Conservation (phyloP, 2,113 vertebrate genomes). For the Oncorhynchus keta region DNA sequence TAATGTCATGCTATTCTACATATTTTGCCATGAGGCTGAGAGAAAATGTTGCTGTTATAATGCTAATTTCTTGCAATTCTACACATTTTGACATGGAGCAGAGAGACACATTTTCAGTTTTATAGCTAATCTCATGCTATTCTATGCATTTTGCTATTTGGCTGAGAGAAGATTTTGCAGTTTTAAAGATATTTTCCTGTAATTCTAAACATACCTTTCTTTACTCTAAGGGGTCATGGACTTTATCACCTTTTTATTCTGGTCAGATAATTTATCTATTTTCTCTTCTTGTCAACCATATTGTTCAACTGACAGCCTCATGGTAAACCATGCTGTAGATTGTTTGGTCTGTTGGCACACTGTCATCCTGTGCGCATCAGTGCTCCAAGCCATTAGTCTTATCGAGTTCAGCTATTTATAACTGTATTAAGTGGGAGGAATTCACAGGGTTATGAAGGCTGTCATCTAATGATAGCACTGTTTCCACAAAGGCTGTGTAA, state of each 20-base stretch:
- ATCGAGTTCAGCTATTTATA: constrained; percentile 9
- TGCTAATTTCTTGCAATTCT: too few species aligned
- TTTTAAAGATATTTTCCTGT: too few species aligned
- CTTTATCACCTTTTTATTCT: not conserved
- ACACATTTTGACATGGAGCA: too few species aligned
- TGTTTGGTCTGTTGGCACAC: not conserved
- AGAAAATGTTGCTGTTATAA: too few species aligned
- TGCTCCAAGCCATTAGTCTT: constrained; percentile 8
- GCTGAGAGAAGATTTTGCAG: too few species aligned
- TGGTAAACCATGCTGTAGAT: not conserved
- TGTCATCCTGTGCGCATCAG: not conserved
- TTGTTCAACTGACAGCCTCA: not conserved
- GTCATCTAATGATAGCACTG: constrained; percentile 5
- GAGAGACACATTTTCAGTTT: too few species aligned
- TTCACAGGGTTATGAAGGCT: not conserved
- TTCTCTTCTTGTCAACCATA: not conserved
- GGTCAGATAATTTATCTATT: not conserved
- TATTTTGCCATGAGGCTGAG: too few species aligned
- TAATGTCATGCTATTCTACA: too few species aligned
- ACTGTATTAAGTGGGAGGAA: constrained; percentile 9
- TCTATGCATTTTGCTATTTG: too few species aligned
- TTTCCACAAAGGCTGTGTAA: not conserved
- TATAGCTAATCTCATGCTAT: too few species aligned
- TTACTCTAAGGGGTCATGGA: not conserved
- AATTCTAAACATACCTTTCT: not conserved